Conservation (phyloP, 1,140 invertebrate species). For the Frieseomelitta varia region DNA sequence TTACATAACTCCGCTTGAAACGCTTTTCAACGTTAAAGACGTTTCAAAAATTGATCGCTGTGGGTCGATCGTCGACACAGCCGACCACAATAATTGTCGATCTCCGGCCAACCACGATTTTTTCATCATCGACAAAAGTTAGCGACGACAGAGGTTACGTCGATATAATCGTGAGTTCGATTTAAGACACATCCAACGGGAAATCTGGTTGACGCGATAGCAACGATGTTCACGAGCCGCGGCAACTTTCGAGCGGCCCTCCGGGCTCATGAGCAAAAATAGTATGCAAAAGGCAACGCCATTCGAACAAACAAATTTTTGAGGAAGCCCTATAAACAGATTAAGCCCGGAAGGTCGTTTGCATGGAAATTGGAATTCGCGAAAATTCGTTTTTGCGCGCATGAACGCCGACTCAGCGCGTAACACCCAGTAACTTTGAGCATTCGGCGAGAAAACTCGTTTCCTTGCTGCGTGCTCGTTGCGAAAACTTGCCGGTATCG, state of each 20-base stretch:
- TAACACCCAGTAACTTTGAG: background rate
- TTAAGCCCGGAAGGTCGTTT: constrained; percentile 31
- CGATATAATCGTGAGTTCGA: background rate
- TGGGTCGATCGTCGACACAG: too few species aligned
- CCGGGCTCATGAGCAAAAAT: background rate
- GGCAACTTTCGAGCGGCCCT: background rate
- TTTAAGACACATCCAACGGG: background rate
- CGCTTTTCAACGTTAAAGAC: too few species aligned
- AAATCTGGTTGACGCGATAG: background rate
- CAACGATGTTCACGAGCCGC: background rate
- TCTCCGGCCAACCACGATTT: too few species aligned
- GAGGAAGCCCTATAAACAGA: constrained; percentile 11
- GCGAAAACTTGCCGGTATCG: background rate
- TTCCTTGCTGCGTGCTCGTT: background rate
- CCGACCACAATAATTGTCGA: too few species aligned
- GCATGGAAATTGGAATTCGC: constrained; percentile 41
- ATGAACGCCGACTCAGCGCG: background rate
- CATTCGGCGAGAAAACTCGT: background rate
- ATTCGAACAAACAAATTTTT: constrained; percentile 41
- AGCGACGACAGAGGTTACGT: too few species aligned
- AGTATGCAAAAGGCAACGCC: background rate
- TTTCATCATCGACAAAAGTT: too few species aligned
- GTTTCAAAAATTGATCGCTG: too few species aligned
- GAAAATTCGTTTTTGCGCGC: constrained; percentile 10
- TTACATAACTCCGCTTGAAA: too few species aligned